Percentiles rank a stretch among this genome's conserved stretches.
Evolutionary conservation across 2,113 vertebrate species (phyloP).

Genomic region (Aepyceros melampus): DNA sequence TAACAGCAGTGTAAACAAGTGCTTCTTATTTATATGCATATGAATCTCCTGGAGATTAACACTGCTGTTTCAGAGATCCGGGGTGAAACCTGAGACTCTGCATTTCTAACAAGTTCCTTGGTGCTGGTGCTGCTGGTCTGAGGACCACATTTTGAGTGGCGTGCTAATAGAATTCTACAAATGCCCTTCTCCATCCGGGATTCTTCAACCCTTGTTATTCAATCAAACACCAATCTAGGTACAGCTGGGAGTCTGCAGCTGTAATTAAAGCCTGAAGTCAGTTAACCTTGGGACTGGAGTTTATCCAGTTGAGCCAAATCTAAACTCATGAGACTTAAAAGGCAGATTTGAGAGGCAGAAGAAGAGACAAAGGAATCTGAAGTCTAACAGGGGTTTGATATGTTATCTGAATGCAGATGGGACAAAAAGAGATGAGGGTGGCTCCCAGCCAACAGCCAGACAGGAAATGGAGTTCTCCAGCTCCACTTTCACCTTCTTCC

Average conservation of each 20-base stretch:
- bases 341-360: not conserved
- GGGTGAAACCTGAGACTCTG: not conserved
- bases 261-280: not conserved
- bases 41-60: not conserved
- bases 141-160: not conserved
- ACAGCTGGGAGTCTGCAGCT: not conserved
- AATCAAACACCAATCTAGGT: not conserved
- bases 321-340: not conserved
- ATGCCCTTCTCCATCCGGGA: not conserved
- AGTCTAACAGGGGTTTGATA: not conserved
- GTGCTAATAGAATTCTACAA: not conserved
- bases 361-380: not conserved
- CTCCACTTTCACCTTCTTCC: fast-evolving
- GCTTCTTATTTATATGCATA: not conserved
- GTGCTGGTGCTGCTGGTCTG: not conserved
- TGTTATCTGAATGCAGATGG: not conserved
- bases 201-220: not conserved
- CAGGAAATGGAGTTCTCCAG: not conserved
- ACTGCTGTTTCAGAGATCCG: not conserved
- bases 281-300: not conserved
- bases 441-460: not conserved
- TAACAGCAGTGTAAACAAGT: not conserved
- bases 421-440: not conserved
- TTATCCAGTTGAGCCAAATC: not conserved
- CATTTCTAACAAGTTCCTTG: not conserved